phyloP scores from a whole-genome alignment of 2,113 vertebrate genomes.

The Oryzias javanicus region DNA sequence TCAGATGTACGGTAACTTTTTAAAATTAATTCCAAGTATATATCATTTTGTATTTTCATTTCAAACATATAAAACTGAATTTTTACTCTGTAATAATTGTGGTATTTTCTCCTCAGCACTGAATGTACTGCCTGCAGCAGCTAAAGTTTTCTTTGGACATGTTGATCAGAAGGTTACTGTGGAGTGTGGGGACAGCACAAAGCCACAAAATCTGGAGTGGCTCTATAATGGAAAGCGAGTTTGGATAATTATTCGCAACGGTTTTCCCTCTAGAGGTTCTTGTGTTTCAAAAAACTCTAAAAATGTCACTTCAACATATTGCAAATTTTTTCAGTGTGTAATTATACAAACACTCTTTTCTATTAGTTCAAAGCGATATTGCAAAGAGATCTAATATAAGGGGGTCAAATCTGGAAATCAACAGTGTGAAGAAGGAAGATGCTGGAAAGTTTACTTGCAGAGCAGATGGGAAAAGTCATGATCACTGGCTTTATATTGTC shows the following conservation, averaged over 20 bases:
- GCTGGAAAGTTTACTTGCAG: constrained; percentile 34
- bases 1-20: too few species aligned
- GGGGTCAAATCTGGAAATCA: neutral
- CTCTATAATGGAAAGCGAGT: accelerated
- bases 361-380: accelerated
- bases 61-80: too few species aligned
- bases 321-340: neutral
- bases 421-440: accelerated
- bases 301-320: neutral
- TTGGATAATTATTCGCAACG: accelerated
- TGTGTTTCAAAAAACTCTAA: accelerated
- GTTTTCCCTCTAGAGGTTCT: neutral
- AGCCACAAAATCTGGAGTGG: accelerated
- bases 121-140: constrained; percentile 28
- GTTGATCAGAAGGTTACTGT: accelerated
- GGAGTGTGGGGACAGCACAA: accelerated
- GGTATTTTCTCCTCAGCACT: constrained; percentile 43
- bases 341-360: neutral
- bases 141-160: neutral
- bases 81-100: neutral
- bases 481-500: constrained; percentile 20
- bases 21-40: too few species aligned
- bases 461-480: accelerated
- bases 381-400: accelerated
- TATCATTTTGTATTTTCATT: too few species aligned